A percentile compares a stretch with the other conserved stretches of the same genome.
These are phyloP conservation scores for Drosophila punjabiensis DNA, from an alignment of 1,140 invertebrate genomes.

Conservation along the genomic window DNA sequence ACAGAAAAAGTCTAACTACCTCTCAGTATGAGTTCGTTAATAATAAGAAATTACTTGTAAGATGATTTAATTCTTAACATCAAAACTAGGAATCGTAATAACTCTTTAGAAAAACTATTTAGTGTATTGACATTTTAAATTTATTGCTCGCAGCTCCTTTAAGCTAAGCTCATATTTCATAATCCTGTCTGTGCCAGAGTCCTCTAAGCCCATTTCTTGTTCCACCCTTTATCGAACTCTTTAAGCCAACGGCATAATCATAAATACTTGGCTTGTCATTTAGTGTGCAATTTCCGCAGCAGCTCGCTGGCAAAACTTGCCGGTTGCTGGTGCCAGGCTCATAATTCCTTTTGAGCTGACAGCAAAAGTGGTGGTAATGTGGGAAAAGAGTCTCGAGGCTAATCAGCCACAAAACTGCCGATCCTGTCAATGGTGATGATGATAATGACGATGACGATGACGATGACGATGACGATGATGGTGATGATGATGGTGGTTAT, in stretches of 20 bases:
- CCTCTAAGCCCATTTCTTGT: neutral
- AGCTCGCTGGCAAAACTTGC: constrained; percentile 44
- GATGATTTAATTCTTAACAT: neutral
- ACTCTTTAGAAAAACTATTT: neutral
- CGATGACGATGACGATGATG: constrained; percentile 2
- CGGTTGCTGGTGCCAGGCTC: constrained; percentile 31
- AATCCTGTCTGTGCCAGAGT: constrained; percentile 11
- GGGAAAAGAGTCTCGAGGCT: constrained; percentile 64
- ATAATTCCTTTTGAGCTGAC: constrained; percentile 75
- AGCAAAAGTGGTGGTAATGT: constrained; percentile 76
- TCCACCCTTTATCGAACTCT: constrained; percentile 1
- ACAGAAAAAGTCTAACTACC: neutral
- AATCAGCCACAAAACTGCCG: constrained; percentile 62
- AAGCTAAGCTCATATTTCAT: constrained; percentile 15
- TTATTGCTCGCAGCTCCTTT: neutral
- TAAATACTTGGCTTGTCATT: constrained; percentile 61
- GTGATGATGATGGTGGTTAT: constrained; percentile 13
- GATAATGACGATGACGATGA: neutral
- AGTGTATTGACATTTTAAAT: neutral
- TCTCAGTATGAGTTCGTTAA: neutral
- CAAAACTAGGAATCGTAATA: neutral
- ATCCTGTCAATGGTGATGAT: constrained; percentile 7
- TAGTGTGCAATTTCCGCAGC: constrained; percentile 55
- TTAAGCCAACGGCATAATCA: constrained; percentile 41
- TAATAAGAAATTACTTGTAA: neutral